Base-by-base conservation (phyloP, 2,888 invertebrate species). In the Pegoplata infirma region DNA sequence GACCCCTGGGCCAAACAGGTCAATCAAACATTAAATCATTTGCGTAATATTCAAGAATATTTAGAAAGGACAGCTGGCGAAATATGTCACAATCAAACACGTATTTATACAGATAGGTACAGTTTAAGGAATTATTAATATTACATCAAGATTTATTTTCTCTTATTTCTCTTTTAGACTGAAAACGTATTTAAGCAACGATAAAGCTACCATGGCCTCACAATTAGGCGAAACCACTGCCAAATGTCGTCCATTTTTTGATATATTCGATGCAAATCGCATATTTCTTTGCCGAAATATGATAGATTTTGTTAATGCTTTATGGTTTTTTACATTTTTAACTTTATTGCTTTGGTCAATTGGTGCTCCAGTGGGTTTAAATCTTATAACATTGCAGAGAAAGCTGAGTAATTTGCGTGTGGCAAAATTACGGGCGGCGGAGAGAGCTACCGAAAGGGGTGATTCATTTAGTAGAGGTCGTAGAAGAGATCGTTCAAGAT, bases 21-120 rank as follows among this genome's bases (percentile, higher is more conserved):
- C 75, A 94, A 95, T 87, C 94, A 94, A 82, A 94, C 94, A 0
- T 89, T 95, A 5, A 92, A 92, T 71, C 94, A 95, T 85, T 91
- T 95, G 82, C 93, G 93, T 84, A 94, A 93, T n/a, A 93, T 95
- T 55, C 95, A 95, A 87, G 93, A 92, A 86, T 94, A 93, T 88
- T 91, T 96, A 79, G 93, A 94, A 84, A 93, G 92, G 84, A 93
- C 94, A 83, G 94, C 94, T 32, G 92, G 92, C 59, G 91, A 92
- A 82, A 93, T 95, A 83, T 93, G 94, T 64, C 91, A 92, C 83
- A 92, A 93, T 91, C 94, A 94, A 89, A 90, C 90, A 83, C 86
- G 85, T 64, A 75, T 83, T 77, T 90, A 88, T 81, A 86, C 86
- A 23, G 87, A 86, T 81, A 87, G 88, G 88, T 88, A 72, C 73